Evolutionary conservation across 2,888 invertebrate species (phyloP), one percentile per base, ranked within the genome.

Genomic region (Leptinotarsa tumamoca): DNA sequence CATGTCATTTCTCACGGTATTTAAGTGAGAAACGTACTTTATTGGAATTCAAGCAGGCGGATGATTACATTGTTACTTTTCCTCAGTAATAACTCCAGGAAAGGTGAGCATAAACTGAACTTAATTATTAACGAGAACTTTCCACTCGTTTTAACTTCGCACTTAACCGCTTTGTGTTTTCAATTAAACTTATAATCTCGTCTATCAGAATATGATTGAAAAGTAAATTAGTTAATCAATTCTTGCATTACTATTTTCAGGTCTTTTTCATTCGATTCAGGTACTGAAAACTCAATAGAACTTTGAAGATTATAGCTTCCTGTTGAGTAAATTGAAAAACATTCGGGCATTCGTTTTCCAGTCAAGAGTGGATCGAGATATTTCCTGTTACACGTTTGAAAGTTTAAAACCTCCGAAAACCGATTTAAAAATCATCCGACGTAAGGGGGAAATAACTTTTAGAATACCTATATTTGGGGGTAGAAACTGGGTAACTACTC

Each of bases 181-280:
- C 58, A 58, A 58, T 58, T 58, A 58, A 58, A 58, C 58, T 58
- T 58, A 18, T 58, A 58, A 58, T 58, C 58, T 58, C 58, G 13
- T 18, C 17, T 17, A 58, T 58, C 58, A 58, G 21, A 58, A 21
- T 23, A 4, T 21, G 58, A 58, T 56, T 58, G n/a, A 58, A 58
- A 58, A 58, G 18, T 23, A 21, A 58, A 58, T 58, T 23, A 21
- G 58, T 58, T 17, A 58, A 58, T n/a, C 58, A 58, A 58, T 58
- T 58, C 1, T 21, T 58, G 17, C 54, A 54, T 54, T 54, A 7
- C 13, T 58, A 21, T 58, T 58, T n/a, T 18, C 18, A 4, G 18
- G 58, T 58, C 7, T n/a, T 58, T n/a, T 21, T 23, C 18, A 18
- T 58, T 58, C 58, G 58, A 58, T 58, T n/a, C 58, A 18, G 18